Evolutionary conservation across 2,797 vertebrate species (phyloP).

Genomic region (Lemur catta): DNA sequence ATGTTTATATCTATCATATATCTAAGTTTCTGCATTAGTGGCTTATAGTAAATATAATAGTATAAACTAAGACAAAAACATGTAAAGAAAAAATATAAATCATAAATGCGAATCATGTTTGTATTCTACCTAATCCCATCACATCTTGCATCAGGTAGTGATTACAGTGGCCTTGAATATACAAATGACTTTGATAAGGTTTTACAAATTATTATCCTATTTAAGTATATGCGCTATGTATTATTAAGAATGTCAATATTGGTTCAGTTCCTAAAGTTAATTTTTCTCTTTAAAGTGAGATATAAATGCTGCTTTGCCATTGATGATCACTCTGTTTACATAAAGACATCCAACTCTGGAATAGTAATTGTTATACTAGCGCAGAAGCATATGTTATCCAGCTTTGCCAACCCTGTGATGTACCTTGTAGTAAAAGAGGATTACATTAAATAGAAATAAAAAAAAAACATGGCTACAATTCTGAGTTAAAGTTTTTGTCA

Average conservation of each 20-base stretch:
- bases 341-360: neutral
- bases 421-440: neutral
- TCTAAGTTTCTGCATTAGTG: neutral
- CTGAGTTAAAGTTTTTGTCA: neutral
- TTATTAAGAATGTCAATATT: slow-evolving; percentile 65
- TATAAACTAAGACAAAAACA: neutral
- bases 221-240: neutral
- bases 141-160: neutral
- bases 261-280: slow-evolving; percentile 48
- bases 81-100: neutral
- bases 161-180: neutral
- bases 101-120: neutral
- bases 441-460: neutral
- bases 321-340: neutral
- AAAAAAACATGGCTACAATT: neutral
- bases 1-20: neutral
- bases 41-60: neutral
- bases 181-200: neutral
- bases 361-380: neutral
- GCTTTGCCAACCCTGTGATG: neutral
- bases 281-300: slow-evolving; percentile 40
- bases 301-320: slow-evolving; percentile 15
- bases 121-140: neutral
- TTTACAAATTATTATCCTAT: neutral
- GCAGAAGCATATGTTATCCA: neutral